Percentiles rank a stretch among this genome's conserved stretches.
These are phyloP conservation scores for Ooceraea biroi DNA, from an alignment of 1,140 invertebrate species.

Conservation along the genomic window DNA sequence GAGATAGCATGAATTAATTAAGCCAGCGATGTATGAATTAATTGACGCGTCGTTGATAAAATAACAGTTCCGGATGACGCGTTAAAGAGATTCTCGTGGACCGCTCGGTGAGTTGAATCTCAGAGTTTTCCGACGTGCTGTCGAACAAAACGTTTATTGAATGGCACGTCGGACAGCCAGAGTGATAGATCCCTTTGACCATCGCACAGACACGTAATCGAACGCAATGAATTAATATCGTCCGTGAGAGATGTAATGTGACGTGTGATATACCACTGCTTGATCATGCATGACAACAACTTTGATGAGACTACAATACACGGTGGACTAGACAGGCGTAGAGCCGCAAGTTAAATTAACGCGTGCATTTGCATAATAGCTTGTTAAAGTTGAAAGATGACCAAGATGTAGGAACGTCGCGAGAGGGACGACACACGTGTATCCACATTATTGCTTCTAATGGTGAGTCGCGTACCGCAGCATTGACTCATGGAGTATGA, in stretches of 20 bases:
- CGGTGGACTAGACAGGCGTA: background rate
- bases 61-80: background rate
- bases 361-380: constrained; percentile 19
- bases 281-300: constrained; percentile 2
- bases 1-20: constrained; percentile 16
- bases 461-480: background rate
- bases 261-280: too few relatives aligned
- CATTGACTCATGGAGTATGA: background rate
- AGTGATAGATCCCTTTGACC: background rate
- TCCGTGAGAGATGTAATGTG: background rate
- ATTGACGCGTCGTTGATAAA: background rate
- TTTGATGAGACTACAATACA: background rate
- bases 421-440: background rate
- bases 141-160: background rate
- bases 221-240: background rate
- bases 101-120: background rate
- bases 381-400: constrained; percentile 35
- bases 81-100: background rate
- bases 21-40: background rate
- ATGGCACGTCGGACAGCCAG: background rate
- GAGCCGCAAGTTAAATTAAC: background rate
- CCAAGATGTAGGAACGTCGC: background rate
- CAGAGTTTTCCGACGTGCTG: background rate
- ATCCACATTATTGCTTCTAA: background rate
- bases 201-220: background rate